These are phyloP conservation scores for Leptodirus hochenwartii DNA, from an alignment of 2,888 invertebrate genomes.

Conservation along the genomic window DNA sequence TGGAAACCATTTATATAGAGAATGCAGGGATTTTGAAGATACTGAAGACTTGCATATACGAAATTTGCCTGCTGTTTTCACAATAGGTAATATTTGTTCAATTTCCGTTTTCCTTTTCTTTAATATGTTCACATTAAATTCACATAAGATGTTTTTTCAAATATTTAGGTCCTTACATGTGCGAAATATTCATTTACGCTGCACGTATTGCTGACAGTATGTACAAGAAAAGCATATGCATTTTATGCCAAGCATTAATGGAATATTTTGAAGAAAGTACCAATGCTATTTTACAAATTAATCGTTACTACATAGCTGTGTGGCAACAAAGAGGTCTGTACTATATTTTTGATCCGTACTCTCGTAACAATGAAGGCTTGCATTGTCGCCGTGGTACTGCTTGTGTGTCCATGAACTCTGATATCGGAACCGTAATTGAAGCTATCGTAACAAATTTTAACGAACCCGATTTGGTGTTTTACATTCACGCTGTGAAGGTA, in stretches of 20 bases:
- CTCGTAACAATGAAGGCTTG: constrained; percentile 34
- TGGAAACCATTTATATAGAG: constrained; percentile 37
- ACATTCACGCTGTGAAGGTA: constrained; percentile 41
- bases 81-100: too few relatives aligned
- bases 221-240: constrained; percentile 31
- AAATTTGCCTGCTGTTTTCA: constrained; percentile 36
- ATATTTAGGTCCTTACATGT: constrained; percentile 38
- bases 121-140: too few relatives aligned
- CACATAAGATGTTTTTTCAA: too few relatives aligned
- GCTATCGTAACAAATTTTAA: constrained; percentile 34
- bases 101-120: too few relatives aligned
- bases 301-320: constrained; percentile 29
- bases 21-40: constrained; percentile 30
- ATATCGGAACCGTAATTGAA: constrained; percentile 35
- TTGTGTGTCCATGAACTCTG: constrained; percentile 42
- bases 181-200: constrained; percentile 37
- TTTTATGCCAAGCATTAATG: constrained; percentile 30
- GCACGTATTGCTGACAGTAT: constrained; percentile 30
- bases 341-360: constrained; percentile 47
- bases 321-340: constrained; percentile 45
- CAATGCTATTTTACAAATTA: constrained; percentile 35
- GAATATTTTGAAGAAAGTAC: constrained; percentile 34
- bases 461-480: constrained; percentile 30
- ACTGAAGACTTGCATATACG: constrained; percentile 32
- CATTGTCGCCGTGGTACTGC: constrained; percentile 34